Evolutionary conservation across 2,888 invertebrate genomes (phyloP), one percentile per base, ranked within the genome.

Genomic region (Dermolepida albohirtum): DNA sequence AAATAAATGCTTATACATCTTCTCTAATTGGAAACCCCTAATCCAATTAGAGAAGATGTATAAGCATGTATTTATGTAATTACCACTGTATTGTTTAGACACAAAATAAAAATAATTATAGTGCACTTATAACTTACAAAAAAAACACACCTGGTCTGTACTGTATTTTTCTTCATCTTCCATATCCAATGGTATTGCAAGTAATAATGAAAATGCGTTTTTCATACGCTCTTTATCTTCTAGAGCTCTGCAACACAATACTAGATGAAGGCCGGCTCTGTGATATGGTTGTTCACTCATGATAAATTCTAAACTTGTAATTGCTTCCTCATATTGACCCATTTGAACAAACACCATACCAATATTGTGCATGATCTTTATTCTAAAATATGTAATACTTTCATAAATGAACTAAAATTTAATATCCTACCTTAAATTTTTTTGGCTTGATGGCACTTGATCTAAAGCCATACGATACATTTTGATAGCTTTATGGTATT

Each of bases 381-480:
- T 92, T 80, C 95, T 94, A 78, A 17, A 81, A 78, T 70, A 70
- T 62, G 29, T 14, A 22, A 22, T 22, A 22, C 1, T 22, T 22
- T 51, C 51, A 8, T 62, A 12, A 7, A 34, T 7, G 55, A 12
- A 41, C 16, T 7, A 11, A 7, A 40, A 55, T 14, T 22, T 11
- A 8, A 14, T 0, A 29, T 17, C 1, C n/a, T 40, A 93, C 90
- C 97, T 92, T 76, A 97, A 87, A 83, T 95, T 94, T 81, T 96
- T 97, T 79, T 97, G 95, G 64, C 93, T 94, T 43, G 94, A 94
- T 0, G 97, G 96, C 2, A 93, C 93, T 83, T 98, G 98, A 84
- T 99, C 99, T 72, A 99, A 86, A 0, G 98, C 98, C 98, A 98
- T 99, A 75, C 98, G 89, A 81, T 97, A 99, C 87, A 97, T 91